A percentile compares a stretch with the other conserved stretches of the same genome.
Conservation (phyloP, 2,113 vertebrate species). For the Empidonax traillii region DNA sequence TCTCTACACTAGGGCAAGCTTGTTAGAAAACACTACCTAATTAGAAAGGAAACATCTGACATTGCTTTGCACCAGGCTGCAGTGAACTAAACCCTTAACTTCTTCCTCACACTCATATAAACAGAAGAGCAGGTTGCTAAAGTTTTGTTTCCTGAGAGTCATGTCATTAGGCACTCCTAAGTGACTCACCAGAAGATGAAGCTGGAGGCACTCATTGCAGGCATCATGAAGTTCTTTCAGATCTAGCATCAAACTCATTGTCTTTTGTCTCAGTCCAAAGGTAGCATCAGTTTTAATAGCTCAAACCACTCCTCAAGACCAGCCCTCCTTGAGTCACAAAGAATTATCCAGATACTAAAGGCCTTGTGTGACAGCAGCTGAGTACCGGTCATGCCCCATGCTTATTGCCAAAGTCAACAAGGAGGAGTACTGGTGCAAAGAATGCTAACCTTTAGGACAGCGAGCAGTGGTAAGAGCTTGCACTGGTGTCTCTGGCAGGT, state of each 20-base stretch:
- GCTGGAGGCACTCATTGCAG: background rate
- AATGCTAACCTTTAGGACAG: background rate
- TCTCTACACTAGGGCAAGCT: background rate
- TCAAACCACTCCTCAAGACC: background rate
- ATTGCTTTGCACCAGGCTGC: background rate
- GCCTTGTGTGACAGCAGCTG: background rate
- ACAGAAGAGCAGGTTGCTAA: background rate
- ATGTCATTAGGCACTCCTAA: background rate
- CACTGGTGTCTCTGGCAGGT: background rate
- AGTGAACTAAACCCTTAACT: background rate
- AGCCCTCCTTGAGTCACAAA: background rate
- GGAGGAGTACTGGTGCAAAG: background rate
- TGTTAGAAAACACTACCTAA: background rate
- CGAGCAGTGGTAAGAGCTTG: background rate
- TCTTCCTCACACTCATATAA: background rate
- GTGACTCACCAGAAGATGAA: conserved; percentile 25
- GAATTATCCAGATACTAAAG: conserved; percentile 4
- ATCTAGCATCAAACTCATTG: background rate
- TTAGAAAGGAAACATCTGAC: background rate
- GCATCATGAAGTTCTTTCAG: background rate
- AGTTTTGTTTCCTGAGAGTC: background rate
- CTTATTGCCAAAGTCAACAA: background rate
- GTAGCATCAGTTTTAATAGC: conserved; percentile 29
- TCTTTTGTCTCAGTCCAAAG: conserved; percentile 17
- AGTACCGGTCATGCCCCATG: background rate